Evolutionary conservation across 2,797 vertebrate species (phyloP).

Genomic region (Microchirus variegatus): DNA sequence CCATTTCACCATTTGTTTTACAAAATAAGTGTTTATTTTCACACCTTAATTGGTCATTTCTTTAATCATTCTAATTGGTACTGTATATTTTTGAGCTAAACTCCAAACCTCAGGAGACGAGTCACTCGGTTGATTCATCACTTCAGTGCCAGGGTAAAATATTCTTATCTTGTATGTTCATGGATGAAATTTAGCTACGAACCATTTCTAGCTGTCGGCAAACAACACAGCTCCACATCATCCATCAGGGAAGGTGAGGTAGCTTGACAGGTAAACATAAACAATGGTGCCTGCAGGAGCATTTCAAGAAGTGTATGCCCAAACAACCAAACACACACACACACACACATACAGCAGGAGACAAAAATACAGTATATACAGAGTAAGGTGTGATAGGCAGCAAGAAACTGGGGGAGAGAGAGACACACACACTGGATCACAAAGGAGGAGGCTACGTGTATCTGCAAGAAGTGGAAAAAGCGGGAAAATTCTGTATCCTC

Average conservation of each 20-base stretch:
- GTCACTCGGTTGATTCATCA: conserved; percentile 6
- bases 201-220: conserved; percentile 47
- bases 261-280: conserved; percentile 66
- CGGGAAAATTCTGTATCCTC: conserved; percentile 68
- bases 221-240: conserved; percentile 57
- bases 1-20: not conserved
- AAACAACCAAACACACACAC: conserved; percentile 20
- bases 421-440: conserved; percentile 48
- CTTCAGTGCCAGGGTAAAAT: conserved; percentile 8
- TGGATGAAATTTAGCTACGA: conserved; percentile 51
- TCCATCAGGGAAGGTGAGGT: conserved; percentile 62
- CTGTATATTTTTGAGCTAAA: not conserved
- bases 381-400: conserved; percentile 30
- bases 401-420: conserved; percentile 15
- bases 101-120: not conserved
- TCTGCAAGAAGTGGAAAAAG: conserved; percentile 64
- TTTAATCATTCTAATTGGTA: too few species aligned
- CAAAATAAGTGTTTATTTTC: too few species aligned
- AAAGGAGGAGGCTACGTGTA: conserved; percentile 54
- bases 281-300: conserved; percentile 61
- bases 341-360: conserved; percentile 6
- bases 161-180: conserved; percentile 33
- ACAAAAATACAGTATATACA: conserved; percentile 22
- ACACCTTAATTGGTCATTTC: too few species aligned
- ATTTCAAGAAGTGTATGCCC: conserved; percentile 42